phyloP scores from a whole-genome alignment of 2,113 vertebrate genomes.

The Cyprinodon variegatus region DNA sequence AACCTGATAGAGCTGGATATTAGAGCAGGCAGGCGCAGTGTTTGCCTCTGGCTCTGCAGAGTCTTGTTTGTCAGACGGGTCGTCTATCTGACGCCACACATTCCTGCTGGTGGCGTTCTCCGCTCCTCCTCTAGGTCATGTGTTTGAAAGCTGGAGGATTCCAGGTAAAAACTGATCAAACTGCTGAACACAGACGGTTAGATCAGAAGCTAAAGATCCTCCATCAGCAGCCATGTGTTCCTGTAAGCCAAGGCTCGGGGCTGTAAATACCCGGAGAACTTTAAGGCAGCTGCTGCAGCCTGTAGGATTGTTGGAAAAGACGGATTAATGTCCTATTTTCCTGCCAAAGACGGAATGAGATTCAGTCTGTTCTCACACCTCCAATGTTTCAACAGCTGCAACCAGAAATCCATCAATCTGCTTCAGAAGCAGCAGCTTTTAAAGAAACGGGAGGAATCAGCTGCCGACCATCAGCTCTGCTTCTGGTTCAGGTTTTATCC shows the following conservation, averaged over 20 bases:
- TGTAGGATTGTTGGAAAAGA: not conserved
- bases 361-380: not conserved
- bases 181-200: not conserved
- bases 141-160: too few species aligned
- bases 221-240: not conserved
- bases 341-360: not conserved
- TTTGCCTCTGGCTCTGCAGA: conserved; percentile 15
- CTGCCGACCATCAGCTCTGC: too few species aligned
- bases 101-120: not conserved
- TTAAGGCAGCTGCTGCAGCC: not conserved
- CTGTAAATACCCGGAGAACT: not conserved
- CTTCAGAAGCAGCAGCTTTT: not conserved
- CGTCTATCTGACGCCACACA: conserved; percentile 1
- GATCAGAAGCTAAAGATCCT: not conserved
- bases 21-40: conserved; percentile 20
- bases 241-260: not conserved
- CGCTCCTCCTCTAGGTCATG: not conserved
- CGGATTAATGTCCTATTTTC: not conserved
- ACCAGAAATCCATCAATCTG: conserved; percentile 4
- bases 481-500: too few species aligned
- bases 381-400: not conserved
- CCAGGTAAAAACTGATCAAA: not conserved
- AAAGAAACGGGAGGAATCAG: not conserved
- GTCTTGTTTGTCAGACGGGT: conserved; percentile 20
- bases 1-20: conserved; percentile 54